Conservation (phyloP, 1,140 invertebrate genomes). For the Drosophila sturtevanti region DNA sequence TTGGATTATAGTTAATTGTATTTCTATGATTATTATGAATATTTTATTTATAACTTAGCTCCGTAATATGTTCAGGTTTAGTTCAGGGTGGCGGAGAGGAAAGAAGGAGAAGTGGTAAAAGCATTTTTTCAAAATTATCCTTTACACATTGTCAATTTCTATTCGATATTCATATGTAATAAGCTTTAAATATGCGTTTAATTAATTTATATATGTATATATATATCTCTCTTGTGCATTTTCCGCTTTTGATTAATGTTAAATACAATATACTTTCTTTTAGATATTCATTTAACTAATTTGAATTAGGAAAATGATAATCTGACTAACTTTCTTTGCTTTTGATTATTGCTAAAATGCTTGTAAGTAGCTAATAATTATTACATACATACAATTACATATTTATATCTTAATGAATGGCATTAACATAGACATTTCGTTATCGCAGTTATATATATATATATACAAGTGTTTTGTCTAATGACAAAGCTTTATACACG, state of each 20-base stretch:
- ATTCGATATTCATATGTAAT: conserved; percentile 44
- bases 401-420: conserved; percentile 45
- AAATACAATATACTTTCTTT: conserved; percentile 1
- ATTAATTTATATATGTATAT: conserved; percentile 15
- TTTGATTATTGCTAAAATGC: conserved; percentile 75
- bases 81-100: conserved; percentile 43
- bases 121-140: conserved; percentile 45
- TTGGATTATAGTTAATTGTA: conserved; percentile 52
- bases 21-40: conserved; percentile 17
- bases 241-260: conserved; percentile 47
- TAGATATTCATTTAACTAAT: conserved; percentile 67
- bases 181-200: conserved; percentile 42
- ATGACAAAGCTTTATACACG: conserved; percentile 15
- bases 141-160: conserved; percentile 54
- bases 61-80: conserved; percentile 56
- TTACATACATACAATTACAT: conserved; percentile 26
- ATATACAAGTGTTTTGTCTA: conserved; percentile 44
- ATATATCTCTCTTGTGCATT: conserved; percentile 41
- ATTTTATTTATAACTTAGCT: conserved; percentile 45
- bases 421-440: conserved; percentile 45
- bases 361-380: conserved; percentile 36
- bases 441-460: conserved; percentile 33
- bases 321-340: conserved; percentile 56
- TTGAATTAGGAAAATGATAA: conserved; percentile 57
- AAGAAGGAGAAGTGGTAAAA: conserved; percentile 35